These are phyloP conservation scores for Myzus persicae DNA, from an alignment of 1,140 invertebrate genomes.

Conservation along the genomic window DNA sequence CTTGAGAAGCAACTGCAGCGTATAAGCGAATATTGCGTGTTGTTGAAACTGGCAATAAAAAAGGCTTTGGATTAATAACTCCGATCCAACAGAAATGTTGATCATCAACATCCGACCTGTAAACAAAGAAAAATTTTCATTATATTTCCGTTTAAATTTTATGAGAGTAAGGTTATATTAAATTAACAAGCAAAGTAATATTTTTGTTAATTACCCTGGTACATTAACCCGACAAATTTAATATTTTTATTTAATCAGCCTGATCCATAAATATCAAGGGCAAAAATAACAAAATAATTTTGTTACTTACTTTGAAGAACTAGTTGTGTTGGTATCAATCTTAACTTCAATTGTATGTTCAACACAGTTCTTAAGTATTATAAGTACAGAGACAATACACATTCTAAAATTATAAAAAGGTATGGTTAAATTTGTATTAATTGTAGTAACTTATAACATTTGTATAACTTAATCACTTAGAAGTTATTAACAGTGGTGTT, in stretches of 20 bases:
- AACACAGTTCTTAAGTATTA: slow-evolving; percentile 60
- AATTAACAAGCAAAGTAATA: background rate
- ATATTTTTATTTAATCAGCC: background rate
- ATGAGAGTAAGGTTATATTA: background rate
- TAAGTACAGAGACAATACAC: slow-evolving; percentile 57
- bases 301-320: slow-evolving; percentile 48
- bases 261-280: background rate
- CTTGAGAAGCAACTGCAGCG: slow-evolving; percentile 50
- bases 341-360: slow-evolving; percentile 61
- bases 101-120: slow-evolving; percentile 27
- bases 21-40: background rate
- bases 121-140: background rate
- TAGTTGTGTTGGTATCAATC: slow-evolving; percentile 50
- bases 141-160: background rate
- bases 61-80: slow-evolving; percentile 32
- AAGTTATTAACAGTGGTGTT: background rate
- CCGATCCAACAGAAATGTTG: slow-evolving; percentile 52
- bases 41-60: slow-evolving; percentile 27
- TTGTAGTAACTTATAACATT: background rate
- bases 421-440: background rate
- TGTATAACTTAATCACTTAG: background rate
- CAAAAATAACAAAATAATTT: background rate
- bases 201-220: too few relatives aligned
- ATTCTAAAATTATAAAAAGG: slow-evolving; percentile 57
- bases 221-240: too few relatives aligned